Percentiles rank a stretch among this genome's conserved stretches.
phyloP scores from a whole-genome alignment of 2,113 vertebrate genomes.

The Dicaeum eximium region DNA sequence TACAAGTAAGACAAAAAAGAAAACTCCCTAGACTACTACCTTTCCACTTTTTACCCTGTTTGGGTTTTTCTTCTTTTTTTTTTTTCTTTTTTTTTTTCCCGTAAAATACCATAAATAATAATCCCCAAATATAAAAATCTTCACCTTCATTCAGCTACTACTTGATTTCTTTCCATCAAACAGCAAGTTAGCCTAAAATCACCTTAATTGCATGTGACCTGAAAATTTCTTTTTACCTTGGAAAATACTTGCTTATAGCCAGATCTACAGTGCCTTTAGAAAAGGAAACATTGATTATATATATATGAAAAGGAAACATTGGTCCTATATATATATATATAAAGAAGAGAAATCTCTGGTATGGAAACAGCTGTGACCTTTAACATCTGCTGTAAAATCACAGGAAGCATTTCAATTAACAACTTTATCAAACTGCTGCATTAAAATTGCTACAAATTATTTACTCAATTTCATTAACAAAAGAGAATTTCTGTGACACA shows the following conservation, averaged over 20 bases:
- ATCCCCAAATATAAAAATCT: not conserved
- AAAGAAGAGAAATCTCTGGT: not conserved
- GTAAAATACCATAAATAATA: not conserved
- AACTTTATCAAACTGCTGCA: not conserved
- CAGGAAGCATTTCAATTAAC: not conserved
- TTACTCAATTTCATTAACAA: not conserved
- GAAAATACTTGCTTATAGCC: not conserved
- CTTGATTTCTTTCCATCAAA: not conserved
- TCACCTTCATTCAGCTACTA: not conserved
- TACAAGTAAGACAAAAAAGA: not conserved
- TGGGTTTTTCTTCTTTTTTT: fast-evolving
- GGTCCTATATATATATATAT: not conserved
- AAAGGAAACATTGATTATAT: not conserved
- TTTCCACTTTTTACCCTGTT: not conserved
- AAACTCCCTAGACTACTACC: not conserved
- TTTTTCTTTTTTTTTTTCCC: not conserved
- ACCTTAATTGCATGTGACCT: not conserved
- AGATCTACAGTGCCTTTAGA: not conserved
- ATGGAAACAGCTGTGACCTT: not conserved
- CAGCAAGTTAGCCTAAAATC: not conserved
- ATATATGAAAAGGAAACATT: too few species aligned
- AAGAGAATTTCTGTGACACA: not conserved
- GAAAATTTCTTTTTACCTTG: not conserved
- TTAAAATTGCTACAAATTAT: not conserved
- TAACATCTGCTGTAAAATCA: not conserved